Evolutionary conservation across 2,888 invertebrate species (phyloP).

Genomic region (Drosophila phalerata): DNA sequence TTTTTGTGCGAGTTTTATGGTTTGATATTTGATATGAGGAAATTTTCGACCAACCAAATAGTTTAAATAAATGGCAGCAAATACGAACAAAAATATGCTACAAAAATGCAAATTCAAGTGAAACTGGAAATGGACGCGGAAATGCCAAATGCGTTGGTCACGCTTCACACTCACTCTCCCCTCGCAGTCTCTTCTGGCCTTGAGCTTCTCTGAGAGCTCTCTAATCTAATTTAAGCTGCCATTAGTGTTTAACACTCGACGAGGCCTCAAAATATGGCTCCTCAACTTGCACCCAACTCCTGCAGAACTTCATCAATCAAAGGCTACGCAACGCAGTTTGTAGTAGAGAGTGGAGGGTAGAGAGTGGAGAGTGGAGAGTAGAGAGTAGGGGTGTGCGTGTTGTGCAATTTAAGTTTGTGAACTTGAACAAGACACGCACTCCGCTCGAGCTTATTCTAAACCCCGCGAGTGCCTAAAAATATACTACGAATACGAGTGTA

Average conservation of each 20-base stretch:
- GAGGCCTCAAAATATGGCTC: conserved; percentile 17
- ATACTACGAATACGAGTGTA: conserved; percentile 38
- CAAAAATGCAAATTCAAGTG: conserved; percentile 70
- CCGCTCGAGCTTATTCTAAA: conserved; percentile 31
- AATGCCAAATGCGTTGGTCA: conserved; percentile 73
- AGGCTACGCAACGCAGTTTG: conserved; percentile 53
- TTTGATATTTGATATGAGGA: conserved; percentile 65
- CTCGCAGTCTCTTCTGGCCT: not conserved
- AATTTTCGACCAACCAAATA: conserved; percentile 53
- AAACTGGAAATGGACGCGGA: conserved; percentile 47
- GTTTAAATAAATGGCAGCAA: conserved; percentile 72
- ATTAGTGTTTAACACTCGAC: conserved; percentile 76
- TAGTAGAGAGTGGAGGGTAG: conserved; percentile 10
- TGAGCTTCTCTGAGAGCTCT: conserved; percentile 12
- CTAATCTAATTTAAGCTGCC: conserved; percentile 81
- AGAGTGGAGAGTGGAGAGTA: not conserved
- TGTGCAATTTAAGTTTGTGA: conserved; percentile 74
- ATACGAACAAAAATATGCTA: conserved; percentile 42
- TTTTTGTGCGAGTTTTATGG: conserved; percentile 79
- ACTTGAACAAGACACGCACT: conserved; percentile 67
- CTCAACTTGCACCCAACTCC: conserved; percentile 14
- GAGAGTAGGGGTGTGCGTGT: conserved; percentile 25
- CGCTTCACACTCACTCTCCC: conserved; percentile 48
- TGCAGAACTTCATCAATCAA: conserved; percentile 72
- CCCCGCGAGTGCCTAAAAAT: conserved; percentile 50